Base-by-base conservation (phyloP, 2,797 vertebrate genomes). In the Pampus argenteus region DNA sequence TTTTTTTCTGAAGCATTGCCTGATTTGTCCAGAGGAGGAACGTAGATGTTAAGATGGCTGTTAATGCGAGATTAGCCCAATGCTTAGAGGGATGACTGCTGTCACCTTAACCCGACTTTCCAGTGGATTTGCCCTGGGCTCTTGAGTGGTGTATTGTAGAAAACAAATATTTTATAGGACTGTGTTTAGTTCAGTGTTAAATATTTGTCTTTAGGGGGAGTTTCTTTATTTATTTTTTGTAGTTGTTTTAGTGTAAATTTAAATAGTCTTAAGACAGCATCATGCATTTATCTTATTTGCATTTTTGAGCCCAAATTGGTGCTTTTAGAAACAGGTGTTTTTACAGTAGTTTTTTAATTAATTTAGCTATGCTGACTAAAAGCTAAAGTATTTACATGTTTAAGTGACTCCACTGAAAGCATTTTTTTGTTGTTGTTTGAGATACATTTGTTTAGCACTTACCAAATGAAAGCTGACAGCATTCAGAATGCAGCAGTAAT, bases 11-110 rank as follows among this genome's bases (percentile, higher is more conserved):
- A 13, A 28, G 2, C 48, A 25, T 10, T 45, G 52, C 42, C 26
- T 52, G 48, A 51, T 82, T 66, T 26, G 47, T 31, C 20, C 59
- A 62, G 20, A 15, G n/a, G 26, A 60, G 36, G 20, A 58, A 55
- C 15, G n/a, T 28, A 34, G 48, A 40, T 45, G 56, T 74, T 67
- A 67, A 81, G 28, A 62, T 61, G 52, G 63, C 55, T 66, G 57
- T 86, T 90, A 93, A 92, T 91, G 56, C 76, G 49, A 89, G 93
- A 93, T 94, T 92, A 93, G 59, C 76, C 65, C 6, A 61, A 15
- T 55, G 57, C 64, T 81, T 83, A 86, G 75, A 72, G 75, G 74
- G 85, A 86, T 84, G 65, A 81, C 61, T 71, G 65, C 65, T 76
- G 62, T 79, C 62, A 82, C 62, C 61, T 78, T 23, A 56, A 49